Evolutionary conservation across 2,888 invertebrate species (phyloP), one percentile per base, ranked within the genome.

Genomic region (Tenthredo mesomela): DNA sequence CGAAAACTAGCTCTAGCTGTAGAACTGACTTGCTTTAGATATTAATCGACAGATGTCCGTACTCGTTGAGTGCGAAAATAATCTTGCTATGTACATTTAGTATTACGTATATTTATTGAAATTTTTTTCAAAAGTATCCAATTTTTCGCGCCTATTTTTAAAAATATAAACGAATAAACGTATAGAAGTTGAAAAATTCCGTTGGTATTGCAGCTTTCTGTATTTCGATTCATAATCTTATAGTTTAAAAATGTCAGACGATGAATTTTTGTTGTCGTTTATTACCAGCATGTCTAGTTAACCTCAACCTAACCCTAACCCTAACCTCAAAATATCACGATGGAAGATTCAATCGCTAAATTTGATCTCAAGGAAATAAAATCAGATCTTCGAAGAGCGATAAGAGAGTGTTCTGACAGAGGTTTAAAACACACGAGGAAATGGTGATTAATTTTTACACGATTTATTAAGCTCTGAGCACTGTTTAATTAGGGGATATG

Each of bases 391-490:
- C 93, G 95, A 37, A 92, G 93, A 86, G 96, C 96, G 10, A 95
- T 97, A 87, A 93, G 93, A 47, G 97, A 97, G 93, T 97, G 98
- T 92, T 96, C 96, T 29, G 96, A 96, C 90, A 95, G 98, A 84
- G 97, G 98, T 54, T 94, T 98, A 80, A 93, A 95, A 87, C 96
- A 98, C 90, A 96, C 96, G 87, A 96, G 97, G 29, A 98, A 98
- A 95, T 98, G 98, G 98, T 90, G 25, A n/a, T 33, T 37, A 73
- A n/a, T n/a, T 61, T 65, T 21, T 43, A n/a, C n/a, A 25, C 40
- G 43, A 29, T 67, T 37, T 71, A 67, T 43, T 33, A n/a, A 77
- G 5, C 29, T 82, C 65, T 4, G 43, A 73, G n/a, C 12, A n/a
- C n/a, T n/a, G n/a, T n/a, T n/a, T n/a, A n/a, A n/a, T n/a, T n/a